Base-by-base conservation (phyloP, 2,797 vertebrate genomes). In the Acanthopagrus latus region DNA sequence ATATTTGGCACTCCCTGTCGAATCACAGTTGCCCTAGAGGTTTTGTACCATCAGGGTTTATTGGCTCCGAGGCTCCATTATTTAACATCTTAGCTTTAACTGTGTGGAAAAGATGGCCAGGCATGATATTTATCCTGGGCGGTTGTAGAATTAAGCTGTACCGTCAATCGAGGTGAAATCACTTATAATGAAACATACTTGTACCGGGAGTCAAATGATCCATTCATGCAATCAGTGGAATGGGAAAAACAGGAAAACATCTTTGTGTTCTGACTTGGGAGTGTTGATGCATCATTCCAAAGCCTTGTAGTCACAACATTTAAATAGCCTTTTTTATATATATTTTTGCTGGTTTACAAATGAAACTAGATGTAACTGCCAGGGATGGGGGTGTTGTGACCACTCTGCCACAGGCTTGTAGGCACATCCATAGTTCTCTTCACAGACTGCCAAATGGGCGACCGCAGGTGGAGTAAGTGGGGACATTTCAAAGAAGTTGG, bases 31-130 rank as follows among this genome's bases (percentile, higher is more conserved):
- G 52, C 50, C 64, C 51, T 27, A 14, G 38, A 78, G 82, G 71
- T 74, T 81, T 72, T 5, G 27, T 63, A 78, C 71, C 41, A 80
- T 80, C 60, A 62, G 50, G 56, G 10, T 79, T 64, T 64, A 70
- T 76, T 62, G 27, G 51, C 69, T 59, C 33, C 25, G 75, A 50
- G 25, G 55, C 43, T 60, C 44, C 29, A 44, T 64, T 55, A 67
- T 62, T 63, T 27, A 77, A 66, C 5, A 7, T 67, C 5, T n/a
- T 56, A 27, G 43, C 17, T 67, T 73, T 68, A 64, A 64, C 27
- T 60, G 43, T 64, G 46, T 60, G 21, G 69, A 84, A 66, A 50
- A 55, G 33, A 74, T 52, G 52, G 60, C 57, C 23, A 14, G 55
- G 47, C 10, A 20, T 74, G 55, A 23, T 20, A 60, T 72, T 55